Evolutionary conservation across 2,888 invertebrate genomes (phyloP), one percentile per base, ranked within the genome.

Genomic region (Enoplolaimus lenunculus): DNA sequence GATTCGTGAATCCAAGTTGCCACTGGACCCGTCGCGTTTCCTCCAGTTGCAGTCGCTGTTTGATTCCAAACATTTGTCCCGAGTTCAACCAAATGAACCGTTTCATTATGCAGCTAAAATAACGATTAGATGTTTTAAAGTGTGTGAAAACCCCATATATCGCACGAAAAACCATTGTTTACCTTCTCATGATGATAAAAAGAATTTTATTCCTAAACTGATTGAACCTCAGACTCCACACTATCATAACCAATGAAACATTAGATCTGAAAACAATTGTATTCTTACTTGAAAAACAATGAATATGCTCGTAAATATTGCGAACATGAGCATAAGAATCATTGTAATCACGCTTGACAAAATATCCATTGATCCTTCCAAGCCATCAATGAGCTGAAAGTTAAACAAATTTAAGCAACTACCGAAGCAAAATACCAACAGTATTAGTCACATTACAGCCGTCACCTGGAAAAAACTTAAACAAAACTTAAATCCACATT

Each of bases 1-100:
- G 76, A 79, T 69, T 80, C 78, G 73, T 76, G 72, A 1, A 80
- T 68, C 78, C 78, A 79, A 68, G 77, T 77, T 0, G 77, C 67
- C 29, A 57, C 26, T 1, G 67, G 66, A 3, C 29, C 26, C 26
- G 34, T 66, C 21, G 77, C n/a, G 75, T 73, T 1, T 76, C 76
- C 60, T 7, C 7, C 7, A 7, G 21, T 21, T 45, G 45, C 45
- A 7, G 21, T 21, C 21, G 45, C 45, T 28, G 33, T 30, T 66
- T 64, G 13, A 75, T 74, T 68, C 3, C 80, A 75, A 72, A 77
- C 76, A 1, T 75, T 74, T 67, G 77, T 70, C 1, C 75, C 76
- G 28, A 80, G 72, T 71, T 77, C 77, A 67, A 76, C 77, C 74
- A 73, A 35, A 59, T 72, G 72, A 30, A 57, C 31, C 1, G 60